Percentiles rank a stretch among this genome's conserved stretches.
phyloP scores from a whole-genome alignment of 35 echinoderm and acorn worm species.

The Hemicentrotus pulcherrimus region DNA sequence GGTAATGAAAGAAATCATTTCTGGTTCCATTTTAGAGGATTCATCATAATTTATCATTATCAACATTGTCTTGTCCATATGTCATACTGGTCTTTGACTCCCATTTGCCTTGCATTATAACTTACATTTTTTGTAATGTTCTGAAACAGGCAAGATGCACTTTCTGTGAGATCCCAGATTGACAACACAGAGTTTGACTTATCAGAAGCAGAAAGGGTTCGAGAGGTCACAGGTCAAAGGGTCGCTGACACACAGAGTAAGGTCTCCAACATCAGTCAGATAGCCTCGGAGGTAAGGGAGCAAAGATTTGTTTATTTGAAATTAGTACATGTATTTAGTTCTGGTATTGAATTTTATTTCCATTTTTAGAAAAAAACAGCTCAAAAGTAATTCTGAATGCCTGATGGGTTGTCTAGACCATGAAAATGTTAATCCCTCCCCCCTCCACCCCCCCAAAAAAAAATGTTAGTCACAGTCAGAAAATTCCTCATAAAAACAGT shows the following conservation, averaged over 20 bases:
- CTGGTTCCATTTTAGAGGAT: no score
- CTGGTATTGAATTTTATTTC: background rate
- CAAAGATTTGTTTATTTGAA: background rate
- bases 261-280: slow-evolving; percentile 53
- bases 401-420: background rate
- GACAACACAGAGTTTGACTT: slow-evolving; percentile 66
- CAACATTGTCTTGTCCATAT: no score
- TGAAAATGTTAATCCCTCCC: background rate
- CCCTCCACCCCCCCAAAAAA: no score
- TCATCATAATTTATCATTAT: no score
- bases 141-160: slow-evolving; percentile 60
- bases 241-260: slow-evolving; percentile 32
- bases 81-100: no score
- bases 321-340: background rate
- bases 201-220: slow-evolving; percentile 51
- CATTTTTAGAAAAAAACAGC: background rate
- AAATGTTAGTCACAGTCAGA: no score
- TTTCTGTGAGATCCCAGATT: slow-evolving; percentile 26
- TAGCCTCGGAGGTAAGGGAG: slow-evolving; percentile 56
- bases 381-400: background rate
- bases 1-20: no score
- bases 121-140: no score
- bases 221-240: slow-evolving; percentile 25
- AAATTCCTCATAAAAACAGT: no score
- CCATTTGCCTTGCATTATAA: no score